Percentiles rank a stretch among this genome's conserved stretches.
phyloP scores from a whole-genome alignment of 2,888 invertebrate genomes.

The Agrochola litura region DNA sequence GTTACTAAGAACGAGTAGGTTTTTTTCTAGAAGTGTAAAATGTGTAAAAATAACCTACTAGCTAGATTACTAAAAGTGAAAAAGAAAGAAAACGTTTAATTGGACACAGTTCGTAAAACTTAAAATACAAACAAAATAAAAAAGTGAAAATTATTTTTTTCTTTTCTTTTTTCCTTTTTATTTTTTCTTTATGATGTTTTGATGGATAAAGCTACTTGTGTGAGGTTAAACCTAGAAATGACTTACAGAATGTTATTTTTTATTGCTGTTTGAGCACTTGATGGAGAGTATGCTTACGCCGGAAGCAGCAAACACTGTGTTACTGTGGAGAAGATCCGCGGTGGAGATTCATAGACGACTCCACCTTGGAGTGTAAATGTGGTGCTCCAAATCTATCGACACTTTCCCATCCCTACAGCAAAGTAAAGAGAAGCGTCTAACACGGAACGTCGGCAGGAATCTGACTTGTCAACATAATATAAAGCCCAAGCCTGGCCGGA shows the following conservation, averaged over 20 bases:
- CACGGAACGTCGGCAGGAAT: conserved; percentile 53
- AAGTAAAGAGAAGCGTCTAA: conserved; percentile 58
- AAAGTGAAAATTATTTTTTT: too few relatives aligned
- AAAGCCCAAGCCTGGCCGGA: conserved; percentile 26
- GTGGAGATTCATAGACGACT: too few relatives aligned
- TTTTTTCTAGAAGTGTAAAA: not conserved
- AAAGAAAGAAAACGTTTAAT: too few relatives aligned
- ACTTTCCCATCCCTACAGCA: conserved; percentile 62
- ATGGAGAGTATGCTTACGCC: too few relatives aligned
- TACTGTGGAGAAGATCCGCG: too few relatives aligned
- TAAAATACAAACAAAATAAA: too few relatives aligned
- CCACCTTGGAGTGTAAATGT: too few relatives aligned
- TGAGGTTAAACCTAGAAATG: not conserved
- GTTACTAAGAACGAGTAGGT: not conserved
- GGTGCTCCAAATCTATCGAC: conserved; percentile 58
- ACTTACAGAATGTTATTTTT: not conserved
- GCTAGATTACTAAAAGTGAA: not conserved
- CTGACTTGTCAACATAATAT: conserved; percentile 69
- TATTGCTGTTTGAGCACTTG: too few relatives aligned
- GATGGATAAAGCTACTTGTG: not conserved
- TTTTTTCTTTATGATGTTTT: not conserved
- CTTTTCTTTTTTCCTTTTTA: too few relatives aligned
- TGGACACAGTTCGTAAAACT: too few relatives aligned
- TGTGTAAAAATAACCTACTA: not conserved
- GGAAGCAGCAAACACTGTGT: too few relatives aligned